Percentiles rank a stretch among this genome's conserved stretches.
These are phyloP conservation scores for Flabesymbios commensalis DNA, from an alignment of 2,888 invertebrate species.

Conservation along the genomic window DNA sequence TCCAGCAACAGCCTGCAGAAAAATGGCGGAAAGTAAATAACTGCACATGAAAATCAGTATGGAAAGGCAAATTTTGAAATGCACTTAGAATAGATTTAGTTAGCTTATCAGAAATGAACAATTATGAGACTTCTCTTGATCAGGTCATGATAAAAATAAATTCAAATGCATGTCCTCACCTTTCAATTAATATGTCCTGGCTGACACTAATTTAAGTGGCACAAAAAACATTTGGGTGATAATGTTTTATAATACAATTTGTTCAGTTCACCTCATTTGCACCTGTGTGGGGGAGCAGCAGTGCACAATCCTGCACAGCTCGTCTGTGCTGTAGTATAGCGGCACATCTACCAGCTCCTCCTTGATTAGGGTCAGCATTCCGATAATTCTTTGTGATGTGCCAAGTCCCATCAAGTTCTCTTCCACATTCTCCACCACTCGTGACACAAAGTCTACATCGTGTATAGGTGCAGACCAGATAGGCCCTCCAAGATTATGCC, in stretches of 20 bases:
- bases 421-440: conserved; percentile 66
- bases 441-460: conserved; percentile 74
- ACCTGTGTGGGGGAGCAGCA: conserved; percentile 50
- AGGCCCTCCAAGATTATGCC: conserved; percentile 83
- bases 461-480: conserved; percentile 91
- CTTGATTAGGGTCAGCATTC: conserved; percentile 71
- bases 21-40: no score
- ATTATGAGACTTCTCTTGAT: no score
- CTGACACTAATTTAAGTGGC: no score
- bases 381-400: conserved; percentile 71
- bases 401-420: conserved; percentile 64
- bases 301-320: conserved; percentile 75
- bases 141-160: no score
- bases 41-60: no score
- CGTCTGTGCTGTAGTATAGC: conserved; percentile 83
- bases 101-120: no score
- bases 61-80: no score
- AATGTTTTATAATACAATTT: conserved; percentile 11
- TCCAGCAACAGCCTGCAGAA: no score
- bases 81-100: no score
- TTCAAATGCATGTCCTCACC: no score
- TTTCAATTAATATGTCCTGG: no score
- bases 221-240: no score
- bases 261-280: conserved; percentile 66
- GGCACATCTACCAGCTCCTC: conserved; percentile 82